phyloP scores from a whole-genome alignment of 1,140 invertebrate species.

The Triops longicaudatus region DNA sequence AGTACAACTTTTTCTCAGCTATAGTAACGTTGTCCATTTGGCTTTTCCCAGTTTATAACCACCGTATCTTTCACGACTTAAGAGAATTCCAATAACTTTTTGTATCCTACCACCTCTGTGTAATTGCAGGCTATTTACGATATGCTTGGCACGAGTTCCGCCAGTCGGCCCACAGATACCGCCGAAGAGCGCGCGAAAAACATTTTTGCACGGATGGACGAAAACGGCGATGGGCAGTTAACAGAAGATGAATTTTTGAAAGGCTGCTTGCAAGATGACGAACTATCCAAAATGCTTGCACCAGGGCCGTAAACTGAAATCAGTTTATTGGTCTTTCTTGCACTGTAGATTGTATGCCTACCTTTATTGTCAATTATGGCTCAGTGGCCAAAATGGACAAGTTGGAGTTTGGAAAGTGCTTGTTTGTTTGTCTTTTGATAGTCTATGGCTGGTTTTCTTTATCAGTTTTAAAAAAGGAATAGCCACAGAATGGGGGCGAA shows the following conservation, averaged over 20 bases:
- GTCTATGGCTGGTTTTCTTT: too few relatives aligned
- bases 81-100: not conserved
- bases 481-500: too few relatives aligned
- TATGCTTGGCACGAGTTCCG: constrained; percentile 91
- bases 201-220: constrained; percentile 99
- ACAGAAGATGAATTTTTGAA: constrained; percentile 98
- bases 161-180: constrained; percentile 80
- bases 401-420: too few relatives aligned
- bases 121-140: constrained; percentile 90
- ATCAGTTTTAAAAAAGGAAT: too few relatives aligned
- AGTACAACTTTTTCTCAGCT: constrained; percentile 29
- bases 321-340: not conserved
- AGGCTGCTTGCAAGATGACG: constrained; percentile 95
- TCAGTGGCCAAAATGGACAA: too few relatives aligned
- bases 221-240: constrained; percentile 95
- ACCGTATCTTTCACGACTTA: not conserved
- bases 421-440: too few relatives aligned
- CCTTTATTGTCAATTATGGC: not conserved
- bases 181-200: constrained; percentile 95
- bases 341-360: not conserved
- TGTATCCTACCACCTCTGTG: not conserved
- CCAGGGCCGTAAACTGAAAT: constrained; percentile 46
- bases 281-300: constrained; percentile 88
- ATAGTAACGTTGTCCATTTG: not conserved
- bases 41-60: constrained; percentile 12